These are phyloP conservation scores for Paratilapia polleni DNA, from an alignment of 2,113 vertebrate species.

Conservation along the genomic window DNA sequence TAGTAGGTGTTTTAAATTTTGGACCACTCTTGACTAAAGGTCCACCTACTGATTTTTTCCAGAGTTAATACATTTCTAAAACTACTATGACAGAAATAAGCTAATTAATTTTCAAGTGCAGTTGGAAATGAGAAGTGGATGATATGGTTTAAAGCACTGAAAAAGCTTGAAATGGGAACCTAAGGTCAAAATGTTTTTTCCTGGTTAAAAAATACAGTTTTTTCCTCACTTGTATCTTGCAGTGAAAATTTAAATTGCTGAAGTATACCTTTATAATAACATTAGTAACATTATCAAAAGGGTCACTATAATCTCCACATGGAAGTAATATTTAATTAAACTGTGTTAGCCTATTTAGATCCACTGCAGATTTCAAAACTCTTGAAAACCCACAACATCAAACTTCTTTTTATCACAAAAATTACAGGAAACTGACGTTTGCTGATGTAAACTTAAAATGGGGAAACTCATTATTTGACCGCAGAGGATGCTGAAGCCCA, in stretches of 20 bases:
- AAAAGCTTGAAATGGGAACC: background rate
- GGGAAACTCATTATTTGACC: slow-evolving; percentile 3
- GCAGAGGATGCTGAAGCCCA: slow-evolving; percentile 10
- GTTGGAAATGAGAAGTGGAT: background rate
- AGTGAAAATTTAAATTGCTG: background rate
- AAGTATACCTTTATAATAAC: background rate
- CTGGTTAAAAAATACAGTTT: rapidly evolving
- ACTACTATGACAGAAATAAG: too few species aligned
- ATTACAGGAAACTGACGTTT: slow-evolving; percentile 12
- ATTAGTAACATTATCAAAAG: background rate
- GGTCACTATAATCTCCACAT: rapidly evolving
- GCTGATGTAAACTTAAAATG: background rate
- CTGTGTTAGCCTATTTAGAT: background rate
- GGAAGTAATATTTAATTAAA: rapidly evolving
- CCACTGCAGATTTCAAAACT: background rate
- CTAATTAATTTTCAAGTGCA: too few species aligned
- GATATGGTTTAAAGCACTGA: background rate
- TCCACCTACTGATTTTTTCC: too few species aligned
- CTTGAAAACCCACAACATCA: background rate
- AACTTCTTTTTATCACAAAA: background rate
- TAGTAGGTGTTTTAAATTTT: too few species aligned
- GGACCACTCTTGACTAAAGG: too few species aligned
- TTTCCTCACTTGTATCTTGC: background rate
- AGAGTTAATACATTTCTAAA: too few species aligned
- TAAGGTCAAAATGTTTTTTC: background rate